These are phyloP conservation scores for Anodontia alba DNA, from an alignment of 2,888 invertebrate species.

Conservation along the genomic window DNA sequence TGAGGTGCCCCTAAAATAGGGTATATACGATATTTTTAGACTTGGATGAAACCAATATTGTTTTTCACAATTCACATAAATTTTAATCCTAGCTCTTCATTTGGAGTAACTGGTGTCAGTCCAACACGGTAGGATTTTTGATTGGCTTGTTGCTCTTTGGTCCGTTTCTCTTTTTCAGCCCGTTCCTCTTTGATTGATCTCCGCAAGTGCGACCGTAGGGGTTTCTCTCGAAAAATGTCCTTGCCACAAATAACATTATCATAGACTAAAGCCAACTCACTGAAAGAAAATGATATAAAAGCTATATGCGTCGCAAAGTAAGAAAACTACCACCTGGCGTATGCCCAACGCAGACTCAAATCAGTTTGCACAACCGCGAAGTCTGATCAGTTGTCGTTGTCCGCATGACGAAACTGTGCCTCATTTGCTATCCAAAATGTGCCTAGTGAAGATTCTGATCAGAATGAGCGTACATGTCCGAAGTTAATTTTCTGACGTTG, in stretches of 20 bases:
- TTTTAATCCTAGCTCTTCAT: background rate
- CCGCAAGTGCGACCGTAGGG: slow-evolving; percentile 48
- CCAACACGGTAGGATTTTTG: background rate
- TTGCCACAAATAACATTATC: slow-evolving; percentile 47
- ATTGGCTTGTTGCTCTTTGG: background rate
- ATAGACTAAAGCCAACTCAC: slow-evolving; percentile 48
- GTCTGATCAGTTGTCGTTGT: background rate
- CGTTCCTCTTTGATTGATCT: slow-evolving; percentile 47
- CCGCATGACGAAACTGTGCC: too few species aligned
- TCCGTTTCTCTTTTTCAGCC: slow-evolving; percentile 21
- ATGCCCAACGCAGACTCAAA: too few species aligned
- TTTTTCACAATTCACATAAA: too few species aligned
- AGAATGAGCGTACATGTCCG: too few species aligned
- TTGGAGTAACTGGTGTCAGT: background rate
- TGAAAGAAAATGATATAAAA: slow-evolving; percentile 23
- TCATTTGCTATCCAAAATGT: too few species aligned
- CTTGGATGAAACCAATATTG: too few species aligned
- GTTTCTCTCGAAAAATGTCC: slow-evolving; percentile 43
- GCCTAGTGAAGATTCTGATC: too few species aligned
- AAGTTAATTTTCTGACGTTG: too few species aligned
- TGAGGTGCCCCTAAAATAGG: too few species aligned
- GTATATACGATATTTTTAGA: too few species aligned
- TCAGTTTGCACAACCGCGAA: background rate
- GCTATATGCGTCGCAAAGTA: too few species aligned
- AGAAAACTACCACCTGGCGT: too few species aligned